A percentile compares a stretch with the other conserved stretches of the same genome.
Conservation (phyloP, 2,797 vertebrate species). For the Lophius americanus region DNA sequence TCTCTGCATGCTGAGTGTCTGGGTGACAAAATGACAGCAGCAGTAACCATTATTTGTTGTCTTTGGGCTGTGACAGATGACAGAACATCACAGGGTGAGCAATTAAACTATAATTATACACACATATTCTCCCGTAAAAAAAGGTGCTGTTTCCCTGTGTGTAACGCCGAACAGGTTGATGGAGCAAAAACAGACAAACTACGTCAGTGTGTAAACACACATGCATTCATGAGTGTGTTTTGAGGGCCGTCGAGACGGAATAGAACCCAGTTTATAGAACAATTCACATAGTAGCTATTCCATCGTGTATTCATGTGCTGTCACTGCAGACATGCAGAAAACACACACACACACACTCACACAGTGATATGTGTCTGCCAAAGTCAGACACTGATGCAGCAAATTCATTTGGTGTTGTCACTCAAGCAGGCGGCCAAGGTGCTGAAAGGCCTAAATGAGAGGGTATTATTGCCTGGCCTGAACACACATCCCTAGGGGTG, state of each 20-base stretch:
- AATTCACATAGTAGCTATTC: constrained; percentile 55
- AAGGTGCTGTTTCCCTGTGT: constrained; percentile 54
- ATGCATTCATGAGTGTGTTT: constrained; percentile 12
- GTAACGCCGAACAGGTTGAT: constrained; percentile 54
- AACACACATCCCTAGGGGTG: constrained; percentile 35
- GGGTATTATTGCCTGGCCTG: constrained; percentile 56
- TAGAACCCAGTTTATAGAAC: constrained; percentile 50
- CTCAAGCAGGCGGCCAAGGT: constrained; percentile 66
- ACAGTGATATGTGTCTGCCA: constrained; percentile 69
- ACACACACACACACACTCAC: constrained; percentile 58
- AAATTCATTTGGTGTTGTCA: constrained; percentile 77
- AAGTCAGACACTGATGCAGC: constrained; percentile 76
- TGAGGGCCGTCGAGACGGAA: constrained; percentile 50
- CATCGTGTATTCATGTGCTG: constrained; percentile 72
- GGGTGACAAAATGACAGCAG: constrained; percentile 81
- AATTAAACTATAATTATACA: constrained; percentile 86
- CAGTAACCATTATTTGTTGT: constrained; percentile 84
- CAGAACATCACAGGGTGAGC: constrained; percentile 83
- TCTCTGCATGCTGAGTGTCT: constrained; percentile 78
- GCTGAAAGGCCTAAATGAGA: constrained; percentile 61
- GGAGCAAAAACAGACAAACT: constrained; percentile 1
- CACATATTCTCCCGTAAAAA: constrained; percentile 58
- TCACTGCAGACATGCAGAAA: constrained; percentile 61
- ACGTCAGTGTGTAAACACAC: background rate
- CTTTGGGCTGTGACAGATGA: constrained; percentile 86